Evolutionary conservation across 2,797 vertebrate species (phyloP), one percentile per base, ranked within the genome.

Genomic region (Coranthus polyacanthus): DNA sequence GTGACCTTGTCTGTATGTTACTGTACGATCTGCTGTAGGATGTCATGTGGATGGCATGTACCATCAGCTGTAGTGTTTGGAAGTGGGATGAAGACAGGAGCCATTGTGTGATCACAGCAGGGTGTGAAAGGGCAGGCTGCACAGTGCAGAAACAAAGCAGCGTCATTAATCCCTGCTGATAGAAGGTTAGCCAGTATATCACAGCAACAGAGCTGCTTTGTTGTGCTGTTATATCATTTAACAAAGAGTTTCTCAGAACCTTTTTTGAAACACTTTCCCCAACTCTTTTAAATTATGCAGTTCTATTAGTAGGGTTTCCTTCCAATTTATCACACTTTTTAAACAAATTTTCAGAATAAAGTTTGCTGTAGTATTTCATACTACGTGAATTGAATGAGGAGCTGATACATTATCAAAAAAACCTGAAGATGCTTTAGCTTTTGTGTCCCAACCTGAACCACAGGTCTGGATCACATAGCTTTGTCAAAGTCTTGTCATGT

Each of bases 131-230:
- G 72, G 37, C 57, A 60, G 46, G 55, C 45, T 52, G 69, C 50
- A 42, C 57, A 72, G 61, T 20, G 1, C 57, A 55, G 34, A 72
- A 75, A 81, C 77, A 84, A 81, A 81, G 61, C 42, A 53, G 51
- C 72, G 72, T 79, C 70, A 78, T 81, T 75, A 84, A 79, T 81
- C 71, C 84, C 73, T 12, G 57, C 68, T 86, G 78, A 81, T 66
- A 41, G 61, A 67, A 45, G 74, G 73, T 84, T 75, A 81, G 64
- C 46, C 6, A 22, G 42, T 59, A 3, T 52, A 73, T 22, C 4
- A 6, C 42, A 41, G 41, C 59, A 64, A 36, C 29, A 57, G 42
- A 67, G 45, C 58, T 34, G 63, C 60, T 24, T 51, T 56, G 43
- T n/a, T n/a, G n/a, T n/a, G 68, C 58, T 49, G 17, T 49, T 51